Evolutionary conservation across 2,888 invertebrate genomes (phyloP).

Genomic region (Leucoma salicis): DNA sequence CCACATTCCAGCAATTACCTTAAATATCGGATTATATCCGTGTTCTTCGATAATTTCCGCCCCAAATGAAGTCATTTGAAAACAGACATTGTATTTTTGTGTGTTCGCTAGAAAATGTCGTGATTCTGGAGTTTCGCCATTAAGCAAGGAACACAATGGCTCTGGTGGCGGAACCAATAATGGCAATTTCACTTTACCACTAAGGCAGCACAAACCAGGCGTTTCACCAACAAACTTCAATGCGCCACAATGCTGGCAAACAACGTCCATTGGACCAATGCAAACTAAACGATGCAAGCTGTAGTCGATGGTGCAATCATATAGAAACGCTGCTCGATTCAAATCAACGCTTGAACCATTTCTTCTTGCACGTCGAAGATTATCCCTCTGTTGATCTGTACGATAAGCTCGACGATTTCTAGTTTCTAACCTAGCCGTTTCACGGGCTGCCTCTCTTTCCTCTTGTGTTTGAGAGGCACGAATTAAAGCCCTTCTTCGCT

Average conservation of each 20-base stretch:
- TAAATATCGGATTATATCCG: slow-evolving; percentile 36
- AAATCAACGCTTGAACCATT: slow-evolving; percentile 31
- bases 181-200: slow-evolving; percentile 24
- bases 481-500: slow-evolving; percentile 30
- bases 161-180: slow-evolving; percentile 32
- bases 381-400: slow-evolving; percentile 34
- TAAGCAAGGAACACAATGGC: slow-evolving; percentile 32
- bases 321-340: slow-evolving; percentile 42
- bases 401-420: slow-evolving; percentile 33
- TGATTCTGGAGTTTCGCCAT: slow-evolving; percentile 39
- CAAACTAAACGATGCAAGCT: slow-evolving; percentile 16
- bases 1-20: slow-evolving; percentile 3
- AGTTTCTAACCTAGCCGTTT: slow-evolving; percentile 40
- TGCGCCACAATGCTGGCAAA: slow-evolving; percentile 35
- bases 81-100: too few relatives aligned
- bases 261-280: slow-evolving; percentile 34
- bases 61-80: slow-evolving; percentile 47
- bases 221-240: slow-evolving; percentile 26
- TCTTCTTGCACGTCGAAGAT: slow-evolving; percentile 36
- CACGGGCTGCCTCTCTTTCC: slow-evolving; percentile 38
- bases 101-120: slow-evolving; percentile 43
- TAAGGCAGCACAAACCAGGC: slow-evolving; percentile 25
- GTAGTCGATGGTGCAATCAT: slow-evolving; percentile 35
- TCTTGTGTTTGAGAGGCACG: slow-evolving; percentile 9
- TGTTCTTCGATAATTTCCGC: slow-evolving; percentile 37